Base-by-base conservation (phyloP, 2,797 vertebrate species). In the Coranthus polyacanthus region DNA sequence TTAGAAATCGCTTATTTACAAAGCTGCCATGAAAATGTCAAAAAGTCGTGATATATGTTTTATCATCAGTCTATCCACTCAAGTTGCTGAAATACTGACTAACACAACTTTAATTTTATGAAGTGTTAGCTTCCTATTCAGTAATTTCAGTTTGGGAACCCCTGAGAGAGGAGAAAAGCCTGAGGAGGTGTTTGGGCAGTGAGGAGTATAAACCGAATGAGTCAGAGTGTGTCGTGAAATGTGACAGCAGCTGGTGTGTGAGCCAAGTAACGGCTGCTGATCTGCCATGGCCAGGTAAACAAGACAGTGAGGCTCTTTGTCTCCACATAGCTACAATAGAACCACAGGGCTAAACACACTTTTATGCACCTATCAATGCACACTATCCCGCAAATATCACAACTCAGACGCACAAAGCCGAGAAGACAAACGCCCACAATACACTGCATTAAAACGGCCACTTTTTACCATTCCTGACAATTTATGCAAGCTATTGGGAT, bases 181-280 rank as follows among this genome's bases (percentile, higher is more conserved):
- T 5, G 51, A 63, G 72, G 85, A 57, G 62, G 50, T 55, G 63
- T 57, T n/a, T 44, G 73, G 60, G 59, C 74, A 79, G 71, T 78
- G 80, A 81, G 72, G 74, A 63, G 66, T 81, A 64, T 69, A 80
- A 83, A 81, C 51, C 55, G 77, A 76, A 51, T 51, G 70, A 86
- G 78, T 80, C 81, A 80, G 45, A 63, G 63, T 65, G 77, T 68
- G 63, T 73, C 66, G 68, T 76, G 68, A 70, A 69, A 84, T 62
- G 41, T 70, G 71, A 77, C 70, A 71, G 72, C 64, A 63, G 78
- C 79, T 75, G 68, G 83, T 77, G 79, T 52, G 51, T 49, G 75
- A 85, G 52, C 70, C 58, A 68, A 68, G 42, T 68, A 56, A 46
- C 8, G 18, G 64, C 60, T 69, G 56, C 64, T 65, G 44, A 58